These are phyloP conservation scores for Molorchus minor DNA, from an alignment of 2,888 invertebrate genomes.

Conservation along the genomic window DNA sequence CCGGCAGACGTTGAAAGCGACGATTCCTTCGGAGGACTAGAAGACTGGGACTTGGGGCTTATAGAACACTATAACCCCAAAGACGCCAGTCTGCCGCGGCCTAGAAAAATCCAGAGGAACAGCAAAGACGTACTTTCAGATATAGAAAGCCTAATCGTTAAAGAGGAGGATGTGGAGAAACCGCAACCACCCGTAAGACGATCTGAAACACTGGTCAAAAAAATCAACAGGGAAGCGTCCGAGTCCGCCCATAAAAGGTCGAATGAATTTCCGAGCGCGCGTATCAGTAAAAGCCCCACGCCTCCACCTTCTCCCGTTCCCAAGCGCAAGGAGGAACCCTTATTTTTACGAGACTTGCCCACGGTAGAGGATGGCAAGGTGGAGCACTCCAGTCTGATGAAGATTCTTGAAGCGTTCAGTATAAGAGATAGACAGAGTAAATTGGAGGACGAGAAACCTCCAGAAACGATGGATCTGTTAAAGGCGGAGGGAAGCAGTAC, in stretches of 20 bases:
- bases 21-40: constrained; percentile 63
- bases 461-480: constrained; percentile 15
- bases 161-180: constrained; percentile 48
- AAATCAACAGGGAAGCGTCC: constrained; percentile 48
- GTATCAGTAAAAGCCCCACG: constrained; percentile 38
- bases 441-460: constrained; percentile 18
- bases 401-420: constrained; percentile 58
- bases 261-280: constrained; percentile 10
- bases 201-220: constrained; percentile 56
- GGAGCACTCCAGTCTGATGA: constrained; percentile 60
- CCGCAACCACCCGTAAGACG: constrained; percentile 53
- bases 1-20: constrained; percentile 62
- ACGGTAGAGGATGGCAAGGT: constrained; percentile 48
- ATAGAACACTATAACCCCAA: constrained; percentile 63
- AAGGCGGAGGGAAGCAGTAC: constrained; percentile 27
- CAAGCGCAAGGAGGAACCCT: constrained; percentile 21
- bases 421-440: constrained; percentile 46
- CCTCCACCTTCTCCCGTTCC: constrained; percentile 53
- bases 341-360: constrained; percentile 34
- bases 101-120: constrained; percentile 47
- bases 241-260: constrained; percentile 38
- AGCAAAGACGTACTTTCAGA: constrained; percentile 52
- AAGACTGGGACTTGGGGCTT: constrained; percentile 65
- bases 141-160: constrained; percentile 56
- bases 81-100: constrained; percentile 60